These are phyloP conservation scores for Lasioglossum zephyrum DNA, from an alignment of 2,888 invertebrate genomes.

Conservation along the genomic window DNA sequence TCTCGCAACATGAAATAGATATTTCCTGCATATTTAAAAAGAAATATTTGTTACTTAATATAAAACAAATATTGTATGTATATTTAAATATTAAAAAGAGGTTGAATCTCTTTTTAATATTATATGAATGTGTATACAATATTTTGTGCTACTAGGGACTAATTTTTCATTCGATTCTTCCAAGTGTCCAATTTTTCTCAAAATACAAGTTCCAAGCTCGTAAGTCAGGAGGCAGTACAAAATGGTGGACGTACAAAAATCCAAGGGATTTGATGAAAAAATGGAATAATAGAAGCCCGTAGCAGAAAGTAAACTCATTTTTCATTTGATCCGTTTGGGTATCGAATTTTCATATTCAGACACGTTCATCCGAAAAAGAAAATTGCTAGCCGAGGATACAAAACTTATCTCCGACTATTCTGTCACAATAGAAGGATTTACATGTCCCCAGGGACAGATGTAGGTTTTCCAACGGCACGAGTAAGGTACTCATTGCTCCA, in stretches of 20 bases:
- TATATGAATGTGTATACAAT: no score
- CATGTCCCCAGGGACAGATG: neutral
- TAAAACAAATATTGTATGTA: no score
- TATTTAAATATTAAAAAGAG: no score
- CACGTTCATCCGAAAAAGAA: neutral
- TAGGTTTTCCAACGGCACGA: neutral
- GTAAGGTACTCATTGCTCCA: slow-evolving; percentile 13
- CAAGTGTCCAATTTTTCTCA: no score
- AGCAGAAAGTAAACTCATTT: neutral
- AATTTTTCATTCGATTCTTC: no score
- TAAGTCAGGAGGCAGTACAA: neutral
- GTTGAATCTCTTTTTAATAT: no score
- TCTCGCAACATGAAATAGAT: no score
- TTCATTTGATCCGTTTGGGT: neutral
- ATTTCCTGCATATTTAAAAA: no score
- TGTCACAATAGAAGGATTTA: slow-evolving; percentile 16
- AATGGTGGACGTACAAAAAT: neutral
- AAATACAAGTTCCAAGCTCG: no score
- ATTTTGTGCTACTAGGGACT: no score
- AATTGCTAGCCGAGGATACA: neutral
- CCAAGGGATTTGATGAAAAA: neutral
- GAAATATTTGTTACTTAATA: no score
- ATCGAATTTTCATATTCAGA: neutral
- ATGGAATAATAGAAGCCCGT: neutral
- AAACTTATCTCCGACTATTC: slow-evolving; percentile 7